These are phyloP conservation scores for Phataginus tetradactyla DNA, from an alignment of 2,797 vertebrate species.

Conservation along the genomic window DNA sequence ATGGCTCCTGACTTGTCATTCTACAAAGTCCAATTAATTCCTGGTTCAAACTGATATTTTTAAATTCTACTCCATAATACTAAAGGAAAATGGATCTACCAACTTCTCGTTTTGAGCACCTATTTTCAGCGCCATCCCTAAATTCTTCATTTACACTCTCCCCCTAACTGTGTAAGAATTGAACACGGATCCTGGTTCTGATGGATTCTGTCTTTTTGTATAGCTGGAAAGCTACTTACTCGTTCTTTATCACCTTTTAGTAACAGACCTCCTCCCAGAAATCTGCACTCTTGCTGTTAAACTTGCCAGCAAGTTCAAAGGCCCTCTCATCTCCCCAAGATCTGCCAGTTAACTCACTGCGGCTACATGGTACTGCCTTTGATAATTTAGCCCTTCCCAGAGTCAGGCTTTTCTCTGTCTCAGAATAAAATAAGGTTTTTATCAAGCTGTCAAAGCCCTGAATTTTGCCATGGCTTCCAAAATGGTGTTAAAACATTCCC, in stretches of 20 bases:
- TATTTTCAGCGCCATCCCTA: background rate
- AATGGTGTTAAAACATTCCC: constrained; percentile 60
- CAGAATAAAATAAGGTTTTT: constrained; percentile 54
- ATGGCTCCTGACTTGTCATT: background rate
- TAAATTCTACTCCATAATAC: background rate
- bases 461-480: constrained; percentile 56
- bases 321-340: background rate
- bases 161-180: background rate
- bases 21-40: background rate
- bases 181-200: background rate
- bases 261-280: constrained; percentile 25
- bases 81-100: background rate
- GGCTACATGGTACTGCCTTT: constrained; percentile 23
- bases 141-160: background rate
- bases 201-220: background rate
- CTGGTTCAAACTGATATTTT: background rate
- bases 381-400: constrained; percentile 30
- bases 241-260: background rate
- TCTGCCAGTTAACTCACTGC: constrained; percentile 7
- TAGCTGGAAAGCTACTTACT: constrained; percentile 39
- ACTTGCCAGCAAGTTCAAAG: constrained; percentile 70
- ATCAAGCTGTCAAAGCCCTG: constrained; percentile 35
- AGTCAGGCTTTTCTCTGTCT: constrained; percentile 38
- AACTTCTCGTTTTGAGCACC: background rate
- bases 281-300: constrained; percentile 18